A percentile compares a stretch with the other conserved stretches of the same genome.
Conservation (phyloP, 1,140 invertebrate genomes). For the Pachypeltis micranthus region DNA sequence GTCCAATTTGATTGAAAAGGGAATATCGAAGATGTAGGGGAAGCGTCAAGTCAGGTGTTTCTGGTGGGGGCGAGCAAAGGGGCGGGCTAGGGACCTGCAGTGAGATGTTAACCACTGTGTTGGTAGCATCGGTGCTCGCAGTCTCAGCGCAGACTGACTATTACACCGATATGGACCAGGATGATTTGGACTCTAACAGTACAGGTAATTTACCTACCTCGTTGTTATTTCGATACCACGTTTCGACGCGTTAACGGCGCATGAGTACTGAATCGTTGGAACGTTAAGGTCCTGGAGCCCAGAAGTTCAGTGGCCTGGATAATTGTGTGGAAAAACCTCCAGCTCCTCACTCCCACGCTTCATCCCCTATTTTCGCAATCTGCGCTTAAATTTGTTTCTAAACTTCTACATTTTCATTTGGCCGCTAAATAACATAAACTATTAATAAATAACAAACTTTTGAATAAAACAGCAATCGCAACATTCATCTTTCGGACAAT, state of each 20-base stretch:
- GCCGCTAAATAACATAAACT: too few relatives aligned
- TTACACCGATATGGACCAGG: slow-evolving; percentile 13
- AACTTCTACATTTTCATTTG: too few relatives aligned
- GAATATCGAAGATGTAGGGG: not conserved
- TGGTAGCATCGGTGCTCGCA: slow-evolving; percentile 16
- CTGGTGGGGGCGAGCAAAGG: not conserved
- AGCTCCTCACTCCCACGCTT: too few relatives aligned
- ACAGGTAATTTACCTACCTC: slow-evolving; percentile 9
- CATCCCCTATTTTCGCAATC: too few relatives aligned
- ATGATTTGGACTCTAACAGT: not conserved
- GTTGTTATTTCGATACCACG: too few relatives aligned
- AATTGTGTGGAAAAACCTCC: too few relatives aligned
- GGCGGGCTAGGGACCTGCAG: not conserved
- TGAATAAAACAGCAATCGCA: not conserved
- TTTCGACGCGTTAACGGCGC: too few relatives aligned
- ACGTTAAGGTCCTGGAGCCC: too few relatives aligned
- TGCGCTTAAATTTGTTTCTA: too few relatives aligned
- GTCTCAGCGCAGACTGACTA: slow-evolving; percentile 18
- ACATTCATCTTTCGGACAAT: slow-evolving; percentile 7
- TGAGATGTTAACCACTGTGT: slow-evolving; percentile 19
- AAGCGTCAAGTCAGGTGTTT: not conserved
- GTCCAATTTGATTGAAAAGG: not conserved
- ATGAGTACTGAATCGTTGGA: too few relatives aligned
- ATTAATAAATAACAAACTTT: too few relatives aligned
- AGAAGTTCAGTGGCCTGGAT: too few relatives aligned